Base-by-base conservation (phyloP, 2,888 invertebrate genomes). In the Dolichopus griseipennis region DNA sequence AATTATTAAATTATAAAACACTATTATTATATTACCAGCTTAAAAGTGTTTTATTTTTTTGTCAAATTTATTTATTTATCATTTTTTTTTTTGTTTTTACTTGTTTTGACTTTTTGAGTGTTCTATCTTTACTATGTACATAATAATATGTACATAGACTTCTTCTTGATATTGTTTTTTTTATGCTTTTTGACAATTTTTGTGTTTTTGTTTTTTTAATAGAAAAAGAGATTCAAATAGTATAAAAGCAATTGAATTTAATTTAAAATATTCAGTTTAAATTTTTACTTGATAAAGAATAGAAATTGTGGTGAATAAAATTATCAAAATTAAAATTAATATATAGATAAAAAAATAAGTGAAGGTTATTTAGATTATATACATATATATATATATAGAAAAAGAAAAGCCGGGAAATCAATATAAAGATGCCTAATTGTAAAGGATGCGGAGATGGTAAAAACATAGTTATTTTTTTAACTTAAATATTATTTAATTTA, bases 401-500 rank as follows among this genome's bases (percentile, higher is more conserved):
- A n/a, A n/a, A 52, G 15, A 52, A 18, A 52, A 52, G n/a, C 52
- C 52, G 18, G 52, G 15, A 18, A 52, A 52, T 37, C 37, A 18
- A 20, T 61, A n/a, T 34, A 27, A 68, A 67, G 33, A 67, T 69
- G 69, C 69, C 69, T 62, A n/a, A n/a, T n/a, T 69, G 69, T 37
- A 65, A 65, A 63, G 69, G 69, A 66, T 70, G 70, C 66, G 70
- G 69, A 64, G 68, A 69, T 65, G 69, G 70, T 70, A 65, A 67
- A 61, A 37, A 33, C 1, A 20, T 27, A 65, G 34, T 65, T 64
- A 20, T 20, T 41, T 20, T 20, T 8, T n/a, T 7, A 12, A 20
- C 8, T 37, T 9, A 20, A 9, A 10, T 37, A 5, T 37, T 37
- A 37, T 10, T 10, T 10, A 37, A 37, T 10, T 37, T 37, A 37